Conservation (phyloP, 64 coral and sea anemone species). For the Montipora efflorescens region DNA sequence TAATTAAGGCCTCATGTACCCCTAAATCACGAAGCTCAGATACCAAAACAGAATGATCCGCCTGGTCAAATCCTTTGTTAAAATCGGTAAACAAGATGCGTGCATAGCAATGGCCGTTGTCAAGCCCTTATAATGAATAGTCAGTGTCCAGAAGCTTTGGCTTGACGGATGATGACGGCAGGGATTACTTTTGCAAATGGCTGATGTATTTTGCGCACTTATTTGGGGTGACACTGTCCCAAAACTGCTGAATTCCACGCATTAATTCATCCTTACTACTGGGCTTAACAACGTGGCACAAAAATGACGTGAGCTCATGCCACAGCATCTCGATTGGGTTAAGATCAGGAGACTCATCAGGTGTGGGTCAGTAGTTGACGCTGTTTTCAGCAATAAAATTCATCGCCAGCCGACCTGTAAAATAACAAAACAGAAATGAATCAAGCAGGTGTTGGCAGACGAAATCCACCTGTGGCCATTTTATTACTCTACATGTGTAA, state of each 20-base stretch:
- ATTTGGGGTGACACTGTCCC: not conserved
- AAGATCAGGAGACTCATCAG: constrained; percentile 7
- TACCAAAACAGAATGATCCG: too few relatives aligned
- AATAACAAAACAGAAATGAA: not conserved
- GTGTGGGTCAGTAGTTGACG: constrained; percentile 35
- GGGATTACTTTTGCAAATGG: not conserved
- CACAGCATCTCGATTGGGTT: not conserved
- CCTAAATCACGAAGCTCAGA: too few relatives aligned
- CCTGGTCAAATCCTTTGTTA: too few relatives aligned
- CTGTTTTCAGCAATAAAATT: not conserved
- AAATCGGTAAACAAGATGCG: too few relatives aligned
- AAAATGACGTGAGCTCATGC: not conserved
- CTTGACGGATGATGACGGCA: not conserved
- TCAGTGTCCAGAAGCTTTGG: not conserved
- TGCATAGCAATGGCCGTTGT: too few relatives aligned
- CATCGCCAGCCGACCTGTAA: not conserved
- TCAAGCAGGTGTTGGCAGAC: too few relatives aligned
- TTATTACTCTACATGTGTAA: too few relatives aligned
- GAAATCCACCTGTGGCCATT: too few relatives aligned
- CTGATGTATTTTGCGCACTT: constrained; percentile 1
- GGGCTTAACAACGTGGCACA: not conserved
- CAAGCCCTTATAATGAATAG: not conserved
- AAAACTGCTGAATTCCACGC: not conserved
- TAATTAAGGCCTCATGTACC: too few relatives aligned
- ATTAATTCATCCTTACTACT: not conserved